These are phyloP conservation scores for Orthosia gothica DNA, from an alignment of 2,888 invertebrate genomes.

Conservation along the genomic window DNA sequence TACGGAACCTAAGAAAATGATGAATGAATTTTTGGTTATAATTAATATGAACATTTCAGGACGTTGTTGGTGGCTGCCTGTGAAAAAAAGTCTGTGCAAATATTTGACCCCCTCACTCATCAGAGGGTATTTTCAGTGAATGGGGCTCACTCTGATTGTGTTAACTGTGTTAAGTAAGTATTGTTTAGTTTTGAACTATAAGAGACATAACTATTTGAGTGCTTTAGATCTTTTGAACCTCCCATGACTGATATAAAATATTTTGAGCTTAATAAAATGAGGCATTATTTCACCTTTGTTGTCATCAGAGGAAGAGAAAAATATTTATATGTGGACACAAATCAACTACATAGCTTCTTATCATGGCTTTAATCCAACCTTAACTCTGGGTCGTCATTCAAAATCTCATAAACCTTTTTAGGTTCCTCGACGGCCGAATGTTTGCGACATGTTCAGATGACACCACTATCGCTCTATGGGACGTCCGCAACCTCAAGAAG, in stretches of 20 bases:
- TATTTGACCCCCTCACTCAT: constrained; percentile 97
- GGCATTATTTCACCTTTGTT: not conserved
- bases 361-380: not conserved
- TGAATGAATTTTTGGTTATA: no score
- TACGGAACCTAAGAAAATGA: no score
- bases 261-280: not conserved
- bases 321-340: not conserved
- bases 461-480: constrained; percentile 98
- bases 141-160: constrained; percentile 97
- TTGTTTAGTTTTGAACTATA: not conserved
- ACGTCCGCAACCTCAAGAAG: constrained; percentile 95
- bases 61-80: constrained; percentile 97
- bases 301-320: not conserved
- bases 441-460: constrained; percentile 99
- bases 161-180: constrained; percentile 97
- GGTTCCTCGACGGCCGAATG: constrained; percentile 96
- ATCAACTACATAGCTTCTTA: not conserved
- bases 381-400: not conserved
- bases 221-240: not conserved
- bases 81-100: constrained; percentile 96
- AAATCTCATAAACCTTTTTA: constrained; percentile 75
- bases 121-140: constrained; percentile 94
- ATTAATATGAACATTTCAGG: constrained; percentile 83
- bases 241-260: not conserved
- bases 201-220: not conserved